A percentile compares a stretch with the other conserved stretches of the same genome.
Conservation (phyloP, 2,797 vertebrate genomes). For the Lepilemur ruficaudatus region DNA sequence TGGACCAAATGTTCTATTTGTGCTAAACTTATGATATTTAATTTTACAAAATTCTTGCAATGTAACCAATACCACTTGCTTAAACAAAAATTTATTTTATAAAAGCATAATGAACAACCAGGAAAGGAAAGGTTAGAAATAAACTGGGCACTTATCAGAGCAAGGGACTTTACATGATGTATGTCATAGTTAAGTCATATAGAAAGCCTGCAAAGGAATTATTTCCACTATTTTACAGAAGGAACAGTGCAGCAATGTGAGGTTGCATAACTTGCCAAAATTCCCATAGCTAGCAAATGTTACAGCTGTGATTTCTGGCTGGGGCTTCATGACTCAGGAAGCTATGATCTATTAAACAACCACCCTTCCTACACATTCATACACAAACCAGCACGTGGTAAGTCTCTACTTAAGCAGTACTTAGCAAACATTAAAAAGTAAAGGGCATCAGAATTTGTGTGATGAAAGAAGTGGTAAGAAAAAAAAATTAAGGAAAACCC, state of each 20-base stretch:
- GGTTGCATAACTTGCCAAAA: neutral
- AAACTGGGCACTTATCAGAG: neutral
- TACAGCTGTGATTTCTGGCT: neutral
- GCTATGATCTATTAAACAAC: neutral
- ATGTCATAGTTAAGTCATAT: neutral
- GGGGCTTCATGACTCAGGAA: neutral
- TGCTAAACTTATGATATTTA: neutral
- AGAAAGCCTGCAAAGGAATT: neutral
- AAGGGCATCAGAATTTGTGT: neutral
- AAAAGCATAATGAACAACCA: neutral
- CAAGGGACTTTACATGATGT: neutral
- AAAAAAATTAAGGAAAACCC: neutral
- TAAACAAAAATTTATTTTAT: neutral
- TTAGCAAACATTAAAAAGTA: neutral
- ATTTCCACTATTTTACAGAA: neutral
- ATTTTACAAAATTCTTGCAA: neutral
- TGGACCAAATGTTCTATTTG: neutral
- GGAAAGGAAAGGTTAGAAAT: neutral
- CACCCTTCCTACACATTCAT: accelerated
- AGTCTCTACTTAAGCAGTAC: neutral
- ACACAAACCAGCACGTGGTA: neutral
- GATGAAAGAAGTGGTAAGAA: neutral
- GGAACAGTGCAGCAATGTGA: neutral
- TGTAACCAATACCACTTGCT: neutral
- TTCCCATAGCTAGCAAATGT: neutral